Evolutionary conservation across 2,888 invertebrate genomes (phyloP).

Genomic region (Oscheius myriophilus): DNA sequence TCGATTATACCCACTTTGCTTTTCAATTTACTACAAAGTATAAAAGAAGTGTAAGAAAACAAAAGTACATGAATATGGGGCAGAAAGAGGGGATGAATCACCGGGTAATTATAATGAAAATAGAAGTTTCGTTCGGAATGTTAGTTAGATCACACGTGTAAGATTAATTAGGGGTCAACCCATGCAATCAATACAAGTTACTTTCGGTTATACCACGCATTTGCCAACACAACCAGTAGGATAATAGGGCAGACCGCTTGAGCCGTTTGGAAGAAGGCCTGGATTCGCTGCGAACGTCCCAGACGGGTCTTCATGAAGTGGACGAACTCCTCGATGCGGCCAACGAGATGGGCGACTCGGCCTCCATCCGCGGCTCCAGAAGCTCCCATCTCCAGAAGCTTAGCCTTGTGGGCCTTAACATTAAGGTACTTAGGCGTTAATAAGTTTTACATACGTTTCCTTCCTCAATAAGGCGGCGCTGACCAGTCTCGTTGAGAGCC

Average conservation of each 20-base stretch:
- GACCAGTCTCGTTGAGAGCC: slow-evolving; percentile 52
- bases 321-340: slow-evolving; percentile 54
- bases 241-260: slow-evolving; percentile 43
- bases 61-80: no score
- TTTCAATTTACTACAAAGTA: no score
- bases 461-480: slow-evolving; percentile 43
- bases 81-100: no score
- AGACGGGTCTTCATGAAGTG: slow-evolving; percentile 54
- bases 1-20: no score
- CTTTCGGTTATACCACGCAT: not conserved
- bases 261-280: slow-evolving; percentile 55
- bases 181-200: no score
- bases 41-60: no score
- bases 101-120: no score
- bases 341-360: slow-evolving; percentile 45
- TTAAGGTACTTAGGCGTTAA: not conserved
- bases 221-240: not conserved
- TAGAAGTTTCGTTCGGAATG: no score
- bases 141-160: no score
- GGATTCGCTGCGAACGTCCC: slow-evolving; percentile 46
- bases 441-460: slow-evolving; percentile 42
- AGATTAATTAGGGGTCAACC: no score
- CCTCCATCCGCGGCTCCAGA: slow-evolving; percentile 35
- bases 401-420: slow-evolving; percentile 23
- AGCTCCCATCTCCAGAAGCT: slow-evolving; percentile 21